Base-by-base conservation (phyloP, 1,140 invertebrate genomes). In the Dolichoris vasculosae region DNA sequence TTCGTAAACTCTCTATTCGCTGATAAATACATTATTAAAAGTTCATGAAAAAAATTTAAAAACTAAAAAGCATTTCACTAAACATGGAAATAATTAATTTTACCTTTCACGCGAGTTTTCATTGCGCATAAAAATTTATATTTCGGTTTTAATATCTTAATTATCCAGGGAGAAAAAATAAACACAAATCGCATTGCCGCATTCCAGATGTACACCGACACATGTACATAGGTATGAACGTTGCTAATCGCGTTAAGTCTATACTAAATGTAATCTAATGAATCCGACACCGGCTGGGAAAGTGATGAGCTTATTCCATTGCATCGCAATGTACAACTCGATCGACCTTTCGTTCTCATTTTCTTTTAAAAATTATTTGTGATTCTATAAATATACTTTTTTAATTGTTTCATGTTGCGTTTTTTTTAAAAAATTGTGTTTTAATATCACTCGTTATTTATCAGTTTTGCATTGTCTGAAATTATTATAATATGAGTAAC, bases 191-290 rank as follows among this genome's bases (percentile, higher is more conserved):
- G n/a, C 63, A n/a, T 69, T 20, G 2, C 3, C 15, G 67, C 13
- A 38, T 38, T 7, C n/a, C 32, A 69, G 35, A 38, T 69, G 40
- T 4, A 20, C n/a, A 32, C 4, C 38, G n/a, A 17, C 46, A 69
- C 40, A 69, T 63, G 2, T n/a, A 43, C 67, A 46, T 23, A 81
- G 48, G 7, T 82, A 20, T 32, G 46, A 13, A 23, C 2, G 32
- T 20, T 4, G 78, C 26, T 86, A 83, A 86, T 86, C 82, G 75
- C 48, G 43, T 73, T 26, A 79, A 86, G 69, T 79, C 71, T 20
- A 79, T 86, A 83, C 0, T 69, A n/a, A 81, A 71, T 80, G 40
- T 83, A 83, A 86, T 82, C 80, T 59, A 83, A 79, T 83, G 75
- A 71, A 82, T 81, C 48, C 40, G 32, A 15, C 40, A 26, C 38